Evolutionary conservation across 2,113 vertebrate genomes (phyloP).

Genomic region (Siphamia tubifer): DNA sequence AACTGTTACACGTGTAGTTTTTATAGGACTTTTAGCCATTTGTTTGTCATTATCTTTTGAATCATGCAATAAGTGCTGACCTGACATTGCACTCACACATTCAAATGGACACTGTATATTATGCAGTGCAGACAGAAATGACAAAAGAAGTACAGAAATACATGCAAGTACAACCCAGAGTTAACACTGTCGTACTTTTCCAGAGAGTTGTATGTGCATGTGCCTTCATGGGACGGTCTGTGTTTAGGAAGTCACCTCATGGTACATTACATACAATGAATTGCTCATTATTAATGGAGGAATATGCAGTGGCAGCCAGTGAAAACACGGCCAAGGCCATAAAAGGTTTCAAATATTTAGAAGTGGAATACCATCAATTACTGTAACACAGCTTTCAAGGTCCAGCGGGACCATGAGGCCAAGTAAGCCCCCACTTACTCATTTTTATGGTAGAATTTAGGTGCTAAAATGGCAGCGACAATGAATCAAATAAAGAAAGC

Average conservation of each 20-base stretch:
- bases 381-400: conserved; percentile 11
- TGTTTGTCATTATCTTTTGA: conserved; percentile 1
- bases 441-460: conserved; percentile 55
- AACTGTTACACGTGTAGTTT: background rate
- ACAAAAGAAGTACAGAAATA: too few relatives aligned
- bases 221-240: background rate
- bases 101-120: background rate
- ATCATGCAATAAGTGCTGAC: background rate
- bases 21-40: conserved; percentile 3
- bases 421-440: conserved; percentile 37
- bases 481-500: conserved; percentile 37
- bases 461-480: conserved; percentile 44
- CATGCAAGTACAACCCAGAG: background rate
- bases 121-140: background rate
- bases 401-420: background rate
- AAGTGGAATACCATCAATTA: conserved; percentile 56
- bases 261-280: background rate
- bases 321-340: conserved; percentile 18
- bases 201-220: background rate
- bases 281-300: conserved; percentile 20
- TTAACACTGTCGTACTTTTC: background rate
- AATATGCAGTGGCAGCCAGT: conserved; percentile 1
- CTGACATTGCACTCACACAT: background rate
- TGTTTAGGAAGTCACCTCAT: background rate
- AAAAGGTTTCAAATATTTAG: conserved; percentile 43